Percentiles rank a stretch among this genome's conserved stretches.
These are phyloP conservation scores for Heteromyza rotundicornis DNA, from an alignment of 2,888 invertebrate genomes.

Conservation along the genomic window DNA sequence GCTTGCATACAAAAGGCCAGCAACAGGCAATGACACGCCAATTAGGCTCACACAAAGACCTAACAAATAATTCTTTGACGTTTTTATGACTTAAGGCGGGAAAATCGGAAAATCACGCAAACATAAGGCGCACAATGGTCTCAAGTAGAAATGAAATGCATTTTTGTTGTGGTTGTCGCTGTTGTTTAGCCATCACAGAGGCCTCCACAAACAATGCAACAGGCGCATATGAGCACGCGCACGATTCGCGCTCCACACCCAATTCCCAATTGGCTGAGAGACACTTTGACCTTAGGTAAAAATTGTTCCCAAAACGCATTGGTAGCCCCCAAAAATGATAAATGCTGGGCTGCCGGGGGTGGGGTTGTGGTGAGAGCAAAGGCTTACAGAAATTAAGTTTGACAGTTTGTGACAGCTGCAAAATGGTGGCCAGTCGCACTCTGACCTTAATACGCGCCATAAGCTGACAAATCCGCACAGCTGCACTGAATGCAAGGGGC, in stretches of 20 bases:
- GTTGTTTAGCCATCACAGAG: too few relatives aligned
- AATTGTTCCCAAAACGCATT: too few relatives aligned
- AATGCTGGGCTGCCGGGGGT: neutral
- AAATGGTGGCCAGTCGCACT: conserved; percentile 36
- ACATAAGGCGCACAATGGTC: conserved; percentile 13
- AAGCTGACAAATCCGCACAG: neutral
- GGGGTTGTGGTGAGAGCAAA: neutral
- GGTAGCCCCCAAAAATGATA: neutral
- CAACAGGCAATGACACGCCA: conserved; percentile 50
- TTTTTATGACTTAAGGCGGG: conserved; percentile 42
- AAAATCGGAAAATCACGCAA: conserved; percentile 25
- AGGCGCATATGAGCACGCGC: too few relatives aligned
- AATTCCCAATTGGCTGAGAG: neutral
- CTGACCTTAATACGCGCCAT: conserved; percentile 51
- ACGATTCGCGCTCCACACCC: too few relatives aligned
- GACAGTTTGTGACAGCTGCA: conserved; percentile 46
- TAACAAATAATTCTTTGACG: conserved; percentile 51
- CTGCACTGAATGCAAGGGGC: neutral
- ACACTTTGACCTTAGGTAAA: neutral
- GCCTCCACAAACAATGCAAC: neutral
- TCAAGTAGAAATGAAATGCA: neutral
- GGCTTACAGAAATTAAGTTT: conserved; percentile 42
- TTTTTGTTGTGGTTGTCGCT: neutral
- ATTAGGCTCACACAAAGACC: conserved; percentile 42
- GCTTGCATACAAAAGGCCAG: too few relatives aligned